Evolutionary conservation across 2,888 invertebrate species (phyloP), one percentile per base, ranked within the genome.

Genomic region (Erebia ligea): DNA sequence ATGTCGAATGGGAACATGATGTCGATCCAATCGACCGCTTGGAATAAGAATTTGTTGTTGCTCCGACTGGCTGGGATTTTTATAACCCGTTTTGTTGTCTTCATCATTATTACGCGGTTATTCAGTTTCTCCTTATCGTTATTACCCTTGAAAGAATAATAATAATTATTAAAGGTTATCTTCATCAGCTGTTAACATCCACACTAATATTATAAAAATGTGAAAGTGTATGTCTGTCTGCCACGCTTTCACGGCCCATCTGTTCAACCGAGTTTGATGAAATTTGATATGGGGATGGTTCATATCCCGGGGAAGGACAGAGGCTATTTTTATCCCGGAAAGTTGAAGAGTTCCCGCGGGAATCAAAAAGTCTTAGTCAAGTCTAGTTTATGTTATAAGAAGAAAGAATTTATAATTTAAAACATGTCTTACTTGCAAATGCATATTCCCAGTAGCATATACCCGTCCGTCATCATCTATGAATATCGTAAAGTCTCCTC

Each of bases 401-500:
- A n/a, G n/a, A n/a, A n/a, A n/a, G n/a, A n/a, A 34, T 34, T 34
- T 50, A 13, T 50, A 15, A 52, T 52, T 17, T 9, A 1, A 52
- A 8, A n/a, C n/a, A 61, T 17, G 4, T 15, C 52, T 62, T 71
- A 91, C 92, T 81, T 86, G 87, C 45, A 82, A 70, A 78, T 89
- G 90, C 63, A 96, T 95, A 77, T 95, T 96, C 25, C 97, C 98
- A 94, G 97, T 97, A 10, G 96, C 96, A 85, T 95, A 95, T 45
- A 97, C 89, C 77, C 95, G 94, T 34, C 96, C 96, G 67, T 92
- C 93, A 68, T 94, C 91, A 75, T 95, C 94, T 67, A 97, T 91
- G 42, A 95, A 96, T 72, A 97, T 91, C 0, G 96, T 97, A 81
- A 95, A 97, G 85, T 97, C 97, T 17, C 96, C 95, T 0, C 97